Base-by-base conservation (phyloP, 2,888 invertebrate species). In the Perithous albicinctus region DNA sequence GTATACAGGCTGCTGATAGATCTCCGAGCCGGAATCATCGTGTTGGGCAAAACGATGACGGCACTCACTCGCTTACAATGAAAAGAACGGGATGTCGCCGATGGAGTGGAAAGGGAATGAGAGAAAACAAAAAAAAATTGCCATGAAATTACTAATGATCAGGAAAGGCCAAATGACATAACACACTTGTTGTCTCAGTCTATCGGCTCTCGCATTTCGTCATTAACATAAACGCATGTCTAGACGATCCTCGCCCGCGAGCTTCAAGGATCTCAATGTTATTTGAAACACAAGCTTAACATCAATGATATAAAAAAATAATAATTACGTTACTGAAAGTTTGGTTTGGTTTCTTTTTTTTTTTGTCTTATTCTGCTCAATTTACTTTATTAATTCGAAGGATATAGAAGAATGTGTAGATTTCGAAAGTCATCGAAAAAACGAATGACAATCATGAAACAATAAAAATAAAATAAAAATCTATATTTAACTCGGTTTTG, bases 151-250 rank as follows among this genome's bases (percentile, higher is more conserved):
- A 70, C 72, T 78, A 80, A 75, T 72, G 51, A 59, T 43, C 74
- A 61, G 72, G 83, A 70, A 69, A 74, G 69, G 72, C 64, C 69
- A 23, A 70, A 64, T 84, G 77, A 82, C 75, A 78, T 54, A 82
- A 84, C 77, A 77, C 43, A 64, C 46, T 67, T 54, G 78, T 78
- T 81, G 77, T 75, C 61, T 73, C 29, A 18, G 59, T 43, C 20
- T 66, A 67, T 32, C 75, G 66, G 43, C 51, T 80, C 51, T 20
- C 64, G 61, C 84, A 80, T 78, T 82, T 46, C 80, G 26, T 69
- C 64, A 80, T 82, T 84, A 78, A 78, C 78, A 76, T 80, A 67
- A 48, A 54, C 20, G 56, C 41, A 35, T 41, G 48, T 64, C n/a
- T 54, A 15, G 7, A 56, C 41, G 63, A 69, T 73, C 54, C 46